phyloP scores from a whole-genome alignment of 2,113 vertebrate species.

The Dasyprocta punctata region DNA sequence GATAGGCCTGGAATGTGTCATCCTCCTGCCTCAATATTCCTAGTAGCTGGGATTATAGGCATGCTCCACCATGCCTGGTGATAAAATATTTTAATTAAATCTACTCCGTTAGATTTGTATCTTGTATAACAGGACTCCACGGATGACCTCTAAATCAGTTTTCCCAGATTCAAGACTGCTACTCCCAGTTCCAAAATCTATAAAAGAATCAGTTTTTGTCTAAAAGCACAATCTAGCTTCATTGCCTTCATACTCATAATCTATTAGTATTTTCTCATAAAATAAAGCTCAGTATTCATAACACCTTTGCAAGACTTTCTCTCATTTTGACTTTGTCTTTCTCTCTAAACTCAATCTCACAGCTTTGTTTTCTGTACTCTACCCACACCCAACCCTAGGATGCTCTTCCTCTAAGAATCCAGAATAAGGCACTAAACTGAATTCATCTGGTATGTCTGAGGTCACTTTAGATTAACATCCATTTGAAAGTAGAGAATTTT shows the following conservation, averaged over 20 bases:
- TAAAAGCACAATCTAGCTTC: not conserved
- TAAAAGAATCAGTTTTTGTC: not conserved
- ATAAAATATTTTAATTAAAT: not conserved
- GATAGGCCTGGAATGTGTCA: no score
- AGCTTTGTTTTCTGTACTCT: fast-evolving
- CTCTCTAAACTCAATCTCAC: not conserved
- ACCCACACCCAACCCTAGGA: fast-evolving
- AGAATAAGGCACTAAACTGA: not conserved
- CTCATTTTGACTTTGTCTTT: not conserved
- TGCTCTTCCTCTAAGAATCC: not conserved
- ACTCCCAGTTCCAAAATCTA: not conserved
- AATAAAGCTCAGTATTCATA: not conserved
- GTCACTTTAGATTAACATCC: not conserved
- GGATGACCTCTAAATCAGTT: not conserved
- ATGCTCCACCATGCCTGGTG: not conserved
- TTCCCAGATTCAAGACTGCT: not conserved
- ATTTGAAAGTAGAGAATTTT: not conserved
- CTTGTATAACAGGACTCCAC: not conserved
- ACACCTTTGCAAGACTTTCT: not conserved
- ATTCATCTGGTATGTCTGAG: not conserved
- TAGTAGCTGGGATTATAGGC: not conserved
- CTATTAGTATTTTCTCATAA: not conserved
- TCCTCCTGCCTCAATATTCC: not conserved
- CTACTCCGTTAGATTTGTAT: not conserved
- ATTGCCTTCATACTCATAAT: not conserved